A percentile compares a stretch with the other conserved stretches of the same genome.
Conservation (phyloP, 2,888 invertebrate genomes). For the Ptilodon capucinus region DNA sequence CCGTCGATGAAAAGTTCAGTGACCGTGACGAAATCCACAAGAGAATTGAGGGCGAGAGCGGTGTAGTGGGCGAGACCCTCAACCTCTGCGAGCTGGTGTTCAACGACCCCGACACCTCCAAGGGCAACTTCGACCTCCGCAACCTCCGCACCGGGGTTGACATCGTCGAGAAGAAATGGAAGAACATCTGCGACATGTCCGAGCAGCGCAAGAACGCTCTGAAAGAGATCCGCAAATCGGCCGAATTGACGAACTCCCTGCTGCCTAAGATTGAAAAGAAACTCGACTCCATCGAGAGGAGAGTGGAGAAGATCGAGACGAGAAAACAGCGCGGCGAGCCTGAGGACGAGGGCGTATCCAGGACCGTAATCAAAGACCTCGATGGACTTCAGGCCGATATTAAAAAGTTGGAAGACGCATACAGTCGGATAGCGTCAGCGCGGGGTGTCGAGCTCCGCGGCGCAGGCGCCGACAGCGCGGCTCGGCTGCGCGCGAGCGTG, state of each 20-base stretch:
- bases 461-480: constrained; percentile 86
- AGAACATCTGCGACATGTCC: constrained; percentile 87
- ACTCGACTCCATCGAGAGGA: constrained; percentile 82
- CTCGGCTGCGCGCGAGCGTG: constrained; percentile 83
- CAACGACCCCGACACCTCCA: constrained; percentile 88
- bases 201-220: constrained; percentile 82
- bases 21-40: constrained; percentile 89
- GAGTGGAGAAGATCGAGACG: constrained; percentile 78
- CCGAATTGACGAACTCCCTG: constrained; percentile 85
- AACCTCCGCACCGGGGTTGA: constrained; percentile 86
- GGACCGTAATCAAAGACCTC: constrained; percentile 80
- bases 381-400: constrained; percentile 85
- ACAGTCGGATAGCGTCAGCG: constrained; percentile 86
- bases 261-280: constrained; percentile 84
- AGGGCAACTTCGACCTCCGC: constrained; percentile 87
- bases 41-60: constrained; percentile 89
- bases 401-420: constrained; percentile 86
- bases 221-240: constrained; percentile 81
- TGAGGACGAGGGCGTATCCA: constrained; percentile 81
- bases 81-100: constrained; percentile 90
- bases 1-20: constrained; percentile 86
- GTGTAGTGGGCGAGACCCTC: constrained; percentile 89
- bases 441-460: constrained; percentile 85
- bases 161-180: constrained; percentile 91
- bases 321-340: constrained; percentile 69